Base-by-base conservation (phyloP, 2,888 invertebrate genomes). In the Hedya salicella region DNA sequence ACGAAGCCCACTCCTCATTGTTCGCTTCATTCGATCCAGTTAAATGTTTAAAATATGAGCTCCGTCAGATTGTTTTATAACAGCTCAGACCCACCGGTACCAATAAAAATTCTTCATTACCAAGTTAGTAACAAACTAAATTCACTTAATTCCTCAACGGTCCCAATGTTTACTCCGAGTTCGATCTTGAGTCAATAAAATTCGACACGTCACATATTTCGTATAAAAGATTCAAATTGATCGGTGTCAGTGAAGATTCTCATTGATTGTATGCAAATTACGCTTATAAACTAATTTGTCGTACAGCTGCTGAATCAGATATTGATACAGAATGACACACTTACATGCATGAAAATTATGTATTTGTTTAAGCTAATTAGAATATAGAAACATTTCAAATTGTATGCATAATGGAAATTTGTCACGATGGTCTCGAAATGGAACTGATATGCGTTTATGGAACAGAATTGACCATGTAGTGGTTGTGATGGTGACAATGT, bases 31-130 rank as follows among this genome's bases (percentile, higher is more conserved):
- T 77, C 71, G 75, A 72, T 72, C 68, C 71, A 76, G 79, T 88
- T 85, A 81, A 87, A 82, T 73, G 78, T 76, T 73, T 85, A 81
- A 87, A 80, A 84, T 85, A 86, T 81, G 79, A 78, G 72, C 65
- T 69, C 79, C 82, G 82, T 83, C 83, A 80, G 75, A 77, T 73
- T 74, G 75, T 76, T 76, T 75, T 76, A 72, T 73, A 76, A 42
- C 49, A 71, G 63, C 72, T 74, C 73, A 71, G 69, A 72, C 69
- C 67, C 61, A 71, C 74, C 71, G 75, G 69, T 71, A 68, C 73
- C 74, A 78, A 82, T 80, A 82, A 80, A 83, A 81, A 82, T 79
- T 79, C 78, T 75, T 75, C 61, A 70, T 69, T 68, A 75, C 75
- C 75, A 76, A 82, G 78, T 79, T 74, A 71, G 75, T 69, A 68